phyloP scores from a whole-genome alignment of 2,888 invertebrate genomes.

The Pachliopta kotzebuea region DNA sequence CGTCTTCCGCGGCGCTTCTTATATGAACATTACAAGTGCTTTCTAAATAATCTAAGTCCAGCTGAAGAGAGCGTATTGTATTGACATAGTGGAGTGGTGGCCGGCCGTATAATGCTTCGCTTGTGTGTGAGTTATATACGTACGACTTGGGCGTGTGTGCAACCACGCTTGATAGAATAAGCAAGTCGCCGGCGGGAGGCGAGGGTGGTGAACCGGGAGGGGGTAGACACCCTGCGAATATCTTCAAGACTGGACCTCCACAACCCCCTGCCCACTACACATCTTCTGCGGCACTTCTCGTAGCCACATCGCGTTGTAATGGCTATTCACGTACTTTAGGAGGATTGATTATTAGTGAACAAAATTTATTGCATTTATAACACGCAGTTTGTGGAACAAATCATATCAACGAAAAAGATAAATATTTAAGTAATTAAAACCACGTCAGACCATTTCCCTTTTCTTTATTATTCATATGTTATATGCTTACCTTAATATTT shows the following conservation, averaged over 20 bases:
- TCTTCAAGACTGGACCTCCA: conserved; percentile 78
- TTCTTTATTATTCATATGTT: too few relatives aligned
- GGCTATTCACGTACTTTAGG: conserved; percentile 68
- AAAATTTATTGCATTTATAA: conserved; percentile 41
- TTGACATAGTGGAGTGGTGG: conserved; percentile 81
- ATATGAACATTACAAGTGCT: conserved; percentile 82
- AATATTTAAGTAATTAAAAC: too few relatives aligned
- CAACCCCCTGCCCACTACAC: conserved; percentile 73
- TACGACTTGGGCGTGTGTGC: conserved; percentile 58
- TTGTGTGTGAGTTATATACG: conserved; percentile 57
- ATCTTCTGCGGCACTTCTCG: conserved; percentile 75
- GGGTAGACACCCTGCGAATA: conserved; percentile 60
- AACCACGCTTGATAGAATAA: conserved; percentile 80
- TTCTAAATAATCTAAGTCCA: conserved; percentile 82
- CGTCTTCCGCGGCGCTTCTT: conserved; percentile 78
- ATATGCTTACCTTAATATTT: too few relatives aligned
- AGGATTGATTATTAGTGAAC: conserved; percentile 38
- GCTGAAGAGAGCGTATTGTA: conserved; percentile 81
- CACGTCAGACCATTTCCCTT: too few relatives aligned
- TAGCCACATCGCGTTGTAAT: conserved; percentile 72
- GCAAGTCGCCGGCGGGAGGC: conserved; percentile 75
- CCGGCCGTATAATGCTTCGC: conserved; percentile 75
- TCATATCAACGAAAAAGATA: not conserved
- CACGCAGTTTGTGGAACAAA: not conserved
- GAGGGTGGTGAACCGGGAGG: conserved; percentile 38